Evolutionary conservation across 2,797 vertebrate genomes (phyloP), one percentile per base, ranked within the genome.

Genomic region (Neomorphus geoffroyi): DNA sequence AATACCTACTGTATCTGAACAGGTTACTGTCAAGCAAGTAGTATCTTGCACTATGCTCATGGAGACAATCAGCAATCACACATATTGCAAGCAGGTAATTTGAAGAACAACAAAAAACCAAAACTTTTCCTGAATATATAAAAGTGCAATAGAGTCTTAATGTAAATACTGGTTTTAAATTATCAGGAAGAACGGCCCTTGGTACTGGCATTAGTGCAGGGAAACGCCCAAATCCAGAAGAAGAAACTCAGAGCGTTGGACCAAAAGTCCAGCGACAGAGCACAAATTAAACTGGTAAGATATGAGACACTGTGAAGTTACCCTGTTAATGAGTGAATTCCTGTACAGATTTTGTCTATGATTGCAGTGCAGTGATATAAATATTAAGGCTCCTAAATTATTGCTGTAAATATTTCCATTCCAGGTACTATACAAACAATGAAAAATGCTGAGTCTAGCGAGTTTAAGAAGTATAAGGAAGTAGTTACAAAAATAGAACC

Each of bases 161-260:
- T 86, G 12, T 87, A 51, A 86, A 82, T 80, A 88, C 92, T 96
- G 78, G 32, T 95, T 97, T 94, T 77, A 94, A 94, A 95, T 93
- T 96, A 74, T 69, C 96, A 99, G 99, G 98, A 90, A 97, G 98
- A 97, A 96, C 96, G 67, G 89, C 91, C 35, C 37, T 96, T 93
- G 95, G 94, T 88, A 50, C 96, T 82, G 96, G 96, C 74, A 75
- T 98, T 51, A 93, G 92, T 30, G 88, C 95, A 35, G 98, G 98
- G 80, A 99, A 99, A 95, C 98, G 98, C 16, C 98, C 97, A 30
- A 97, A 85, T 95, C 98, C 97, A 75, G 98, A 99, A 94, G 98
- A 99, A 35, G 94, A 97, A 66, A 94, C 83, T 7, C 96, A 97
- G 79, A 97, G 97, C 67, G 82, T 96, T 83, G 97, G 96, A 79